These are phyloP conservation scores for Incurvaria masculella DNA, from an alignment of 2,888 invertebrate genomes.

Conservation along the genomic window DNA sequence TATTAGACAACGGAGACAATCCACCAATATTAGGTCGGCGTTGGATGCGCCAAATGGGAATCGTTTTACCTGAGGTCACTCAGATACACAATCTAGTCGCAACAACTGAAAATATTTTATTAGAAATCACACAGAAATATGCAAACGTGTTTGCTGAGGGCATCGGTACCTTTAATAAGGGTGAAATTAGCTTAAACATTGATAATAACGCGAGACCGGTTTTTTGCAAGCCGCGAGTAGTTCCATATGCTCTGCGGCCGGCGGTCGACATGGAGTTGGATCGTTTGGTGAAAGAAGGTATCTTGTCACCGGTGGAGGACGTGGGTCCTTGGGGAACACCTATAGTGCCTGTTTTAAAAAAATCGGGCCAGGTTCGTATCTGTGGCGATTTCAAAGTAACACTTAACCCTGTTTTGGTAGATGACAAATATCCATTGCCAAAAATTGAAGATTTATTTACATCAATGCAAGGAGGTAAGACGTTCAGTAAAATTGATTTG, in stretches of 20 bases:
- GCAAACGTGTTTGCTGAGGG: conserved; percentile 7
- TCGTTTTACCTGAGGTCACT: conserved; percentile 1
- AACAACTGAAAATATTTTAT: neutral
- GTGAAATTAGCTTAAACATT: conserved; percentile 5
- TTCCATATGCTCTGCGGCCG: conserved; percentile 5
- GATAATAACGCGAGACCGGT: conserved; percentile 6
- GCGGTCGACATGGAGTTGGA: conserved; percentile 7
- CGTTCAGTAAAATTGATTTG: conserved; percentile 11
- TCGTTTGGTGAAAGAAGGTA: conserved; percentile 5
- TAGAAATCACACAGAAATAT: conserved; percentile 1
- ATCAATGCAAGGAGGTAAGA: conserved; percentile 7
- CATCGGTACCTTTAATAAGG: conserved; percentile 7
- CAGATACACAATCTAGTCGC: neutral
- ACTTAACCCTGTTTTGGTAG: conserved; percentile 8
- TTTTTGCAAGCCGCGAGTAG: conserved; percentile 9
- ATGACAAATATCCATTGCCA: conserved; percentile 12
- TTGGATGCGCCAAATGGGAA: conserved; percentile 9
- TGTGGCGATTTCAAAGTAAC: conserved; percentile 13
- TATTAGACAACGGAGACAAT: conserved; percentile 3
- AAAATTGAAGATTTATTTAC: conserved; percentile 12
- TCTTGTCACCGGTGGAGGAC: conserved; percentile 9
- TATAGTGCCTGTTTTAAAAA: conserved; percentile 10
- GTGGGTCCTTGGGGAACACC: conserved; percentile 10
- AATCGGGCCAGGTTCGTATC: conserved; percentile 10
- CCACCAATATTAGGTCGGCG: conserved; percentile 6